phyloP scores from a whole-genome alignment of 2,797 vertebrate genomes.

The Synanceia verrucosa region DNA sequence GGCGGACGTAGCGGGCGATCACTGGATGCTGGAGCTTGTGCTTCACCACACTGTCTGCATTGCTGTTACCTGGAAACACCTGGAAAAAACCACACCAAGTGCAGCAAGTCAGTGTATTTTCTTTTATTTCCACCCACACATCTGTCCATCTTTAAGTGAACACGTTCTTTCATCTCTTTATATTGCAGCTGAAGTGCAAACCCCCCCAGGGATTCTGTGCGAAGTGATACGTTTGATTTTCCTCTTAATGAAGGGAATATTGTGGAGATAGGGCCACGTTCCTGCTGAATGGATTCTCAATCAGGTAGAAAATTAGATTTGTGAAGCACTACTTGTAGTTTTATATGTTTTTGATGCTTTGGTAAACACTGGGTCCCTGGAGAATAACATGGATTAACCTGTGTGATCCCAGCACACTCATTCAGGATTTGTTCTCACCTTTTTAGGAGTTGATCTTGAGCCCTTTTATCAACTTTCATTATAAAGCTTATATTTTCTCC shows the following conservation, averaged over 20 bases:
- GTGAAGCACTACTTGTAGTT: conserved; percentile 33
- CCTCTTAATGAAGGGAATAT: conserved; percentile 50
- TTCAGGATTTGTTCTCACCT: not conserved
- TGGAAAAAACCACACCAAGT: conserved; percentile 18
- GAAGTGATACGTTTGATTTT: conserved; percentile 41
- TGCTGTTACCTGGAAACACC: conserved; percentile 86
- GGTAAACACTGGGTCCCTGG: conserved; percentile 45
- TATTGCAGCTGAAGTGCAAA: conserved; percentile 15
- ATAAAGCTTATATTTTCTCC: not conserved
- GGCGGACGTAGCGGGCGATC: conserved; percentile 87
- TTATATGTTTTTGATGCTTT: conserved; percentile 28
- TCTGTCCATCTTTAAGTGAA: conserved; percentile 13
- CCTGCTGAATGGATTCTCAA: conserved; percentile 45
- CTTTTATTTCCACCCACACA: not conserved
- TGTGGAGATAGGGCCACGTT: conserved; percentile 31
- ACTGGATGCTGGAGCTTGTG: conserved; percentile 90
- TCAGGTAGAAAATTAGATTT: conserved; percentile 65
- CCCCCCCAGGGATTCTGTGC: conserved; percentile 3
- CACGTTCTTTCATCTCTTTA: conserved; percentile 17
- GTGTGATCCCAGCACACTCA: not conserved
- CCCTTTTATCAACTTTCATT: not conserved
- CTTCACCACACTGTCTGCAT: conserved; percentile 92
- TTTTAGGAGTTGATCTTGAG: conserved; percentile 1
- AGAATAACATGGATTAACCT: conserved; percentile 49
- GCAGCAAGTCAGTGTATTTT: not conserved